Percentiles rank a stretch among this genome's conserved stretches.
Evolutionary conservation across 2,797 vertebrate species (phyloP).

Genomic region (Sphenopsis melanotis): DNA sequence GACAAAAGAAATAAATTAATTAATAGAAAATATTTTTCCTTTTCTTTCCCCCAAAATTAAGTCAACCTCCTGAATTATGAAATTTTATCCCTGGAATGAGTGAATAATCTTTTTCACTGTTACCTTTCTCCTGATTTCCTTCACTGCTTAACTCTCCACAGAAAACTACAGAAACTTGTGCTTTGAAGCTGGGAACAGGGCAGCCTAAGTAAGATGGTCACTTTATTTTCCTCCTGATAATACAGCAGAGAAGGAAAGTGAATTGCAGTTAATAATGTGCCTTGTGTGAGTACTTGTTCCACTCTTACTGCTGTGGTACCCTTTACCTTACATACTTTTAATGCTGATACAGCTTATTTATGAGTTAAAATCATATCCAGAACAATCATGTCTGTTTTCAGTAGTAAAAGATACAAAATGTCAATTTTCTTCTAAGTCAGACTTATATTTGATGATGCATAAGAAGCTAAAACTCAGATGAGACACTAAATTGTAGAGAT

Average conservation of each 20-base stretch:
- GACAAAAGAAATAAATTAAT: neutral
- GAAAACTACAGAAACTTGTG: neutral
- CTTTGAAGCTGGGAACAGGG: neutral
- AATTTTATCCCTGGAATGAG: neutral
- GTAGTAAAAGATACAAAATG: neutral
- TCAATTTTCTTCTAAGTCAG: neutral
- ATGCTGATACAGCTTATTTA: neutral
- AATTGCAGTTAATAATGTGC: neutral
- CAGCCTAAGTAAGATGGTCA: neutral
- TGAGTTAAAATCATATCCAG: neutral
- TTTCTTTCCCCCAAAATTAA: accelerated
- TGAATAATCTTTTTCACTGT: neutral
- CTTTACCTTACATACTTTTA: neutral
- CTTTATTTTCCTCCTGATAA: neutral
- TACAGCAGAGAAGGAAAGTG: neutral
- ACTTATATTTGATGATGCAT: neutral
- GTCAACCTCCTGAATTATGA: neutral
- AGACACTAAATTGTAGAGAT: neutral
- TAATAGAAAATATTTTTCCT: neutral
- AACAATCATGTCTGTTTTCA: neutral
- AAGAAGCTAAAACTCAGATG: neutral
- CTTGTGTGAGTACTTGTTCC: neutral
- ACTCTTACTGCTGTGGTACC: neutral
- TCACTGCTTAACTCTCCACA: neutral
- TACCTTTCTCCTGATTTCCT: neutral